Percentiles rank a stretch among this genome's conserved stretches.
phyloP scores from a whole-genome alignment of 2,888 invertebrate genomes.

The Campoplex capitator region DNA sequence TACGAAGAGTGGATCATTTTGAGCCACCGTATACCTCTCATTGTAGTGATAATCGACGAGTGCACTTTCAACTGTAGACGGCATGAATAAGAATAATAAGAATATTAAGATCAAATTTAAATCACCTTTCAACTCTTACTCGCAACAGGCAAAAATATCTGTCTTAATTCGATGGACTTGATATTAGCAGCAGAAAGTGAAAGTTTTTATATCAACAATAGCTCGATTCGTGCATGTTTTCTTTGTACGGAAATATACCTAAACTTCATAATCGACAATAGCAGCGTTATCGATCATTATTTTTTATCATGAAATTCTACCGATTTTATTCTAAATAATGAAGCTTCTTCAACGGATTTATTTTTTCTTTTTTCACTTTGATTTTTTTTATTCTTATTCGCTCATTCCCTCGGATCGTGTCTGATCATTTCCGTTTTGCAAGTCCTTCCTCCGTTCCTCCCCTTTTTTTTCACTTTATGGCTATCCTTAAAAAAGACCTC shows the following conservation, averaged over 20 bases:
- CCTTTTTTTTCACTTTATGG: background rate
- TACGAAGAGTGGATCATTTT: background rate
- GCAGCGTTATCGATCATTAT: background rate
- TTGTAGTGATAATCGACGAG: background rate
- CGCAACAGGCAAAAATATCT: background rate
- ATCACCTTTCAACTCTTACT: background rate
- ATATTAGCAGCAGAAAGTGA: background rate
- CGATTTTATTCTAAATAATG: background rate
- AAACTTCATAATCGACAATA: background rate
- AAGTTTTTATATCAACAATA: background rate
- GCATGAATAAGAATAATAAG: background rate
- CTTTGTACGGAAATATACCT: background rate
- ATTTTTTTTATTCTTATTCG: background rate
- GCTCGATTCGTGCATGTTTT: background rate
- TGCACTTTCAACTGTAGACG: background rate
- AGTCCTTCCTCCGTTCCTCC: background rate
- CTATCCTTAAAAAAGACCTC: constrained; percentile 32
- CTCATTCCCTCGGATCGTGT: constrained; percentile 7
- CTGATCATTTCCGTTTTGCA: constrained; percentile 56
- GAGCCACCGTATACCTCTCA: background rate
- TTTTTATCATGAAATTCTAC: background rate
- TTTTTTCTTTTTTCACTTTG: constrained; percentile 23
- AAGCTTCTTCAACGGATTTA: constrained; percentile 2
- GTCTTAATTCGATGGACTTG: background rate
- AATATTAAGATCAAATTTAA: background rate